phyloP scores from a whole-genome alignment of 2,797 vertebrate species.

The Xiphorhynchus erythropygius region DNA sequence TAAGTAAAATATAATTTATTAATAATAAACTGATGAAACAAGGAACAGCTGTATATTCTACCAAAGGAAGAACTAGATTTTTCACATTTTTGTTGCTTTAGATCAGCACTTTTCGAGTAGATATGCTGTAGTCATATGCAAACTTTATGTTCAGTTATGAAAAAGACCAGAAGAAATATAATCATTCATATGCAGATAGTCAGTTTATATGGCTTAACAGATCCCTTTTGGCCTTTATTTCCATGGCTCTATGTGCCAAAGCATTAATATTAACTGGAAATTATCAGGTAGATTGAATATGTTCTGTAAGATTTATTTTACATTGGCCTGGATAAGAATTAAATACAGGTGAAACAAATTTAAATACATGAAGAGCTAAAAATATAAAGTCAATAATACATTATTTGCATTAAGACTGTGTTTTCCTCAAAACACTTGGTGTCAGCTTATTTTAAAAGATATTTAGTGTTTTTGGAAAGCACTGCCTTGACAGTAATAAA shows the following conservation, averaged over 20 bases:
- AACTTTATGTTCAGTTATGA: neutral
- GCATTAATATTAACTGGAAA: constrained; percentile 1
- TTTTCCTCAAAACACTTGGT: neutral
- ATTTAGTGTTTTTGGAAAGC: neutral
- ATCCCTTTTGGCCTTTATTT: neutral
- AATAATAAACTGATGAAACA: neutral
- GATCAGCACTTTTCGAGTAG: neutral
- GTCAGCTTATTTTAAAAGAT: neutral
- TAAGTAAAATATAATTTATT: neutral
- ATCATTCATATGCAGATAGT: neutral
- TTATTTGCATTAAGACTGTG: neutral
- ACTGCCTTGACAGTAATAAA: neutral
- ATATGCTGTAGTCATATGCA: neutral
- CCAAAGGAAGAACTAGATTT: neutral
- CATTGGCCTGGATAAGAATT: neutral
- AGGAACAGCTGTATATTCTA: neutral
- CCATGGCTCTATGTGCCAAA: neutral
- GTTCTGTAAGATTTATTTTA: neutral
- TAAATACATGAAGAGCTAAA: neutral
- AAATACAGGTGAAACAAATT: neutral
- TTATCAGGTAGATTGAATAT: neutral
- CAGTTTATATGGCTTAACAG: neutral
- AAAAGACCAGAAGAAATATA: neutral
- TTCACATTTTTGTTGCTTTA: neutral
- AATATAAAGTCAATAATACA: neutral